A percentile compares a stretch with the other conserved stretches of the same genome.
phyloP scores from a whole-genome alignment of 2,888 invertebrate genomes.

The Clitarchus hookeri region DNA sequence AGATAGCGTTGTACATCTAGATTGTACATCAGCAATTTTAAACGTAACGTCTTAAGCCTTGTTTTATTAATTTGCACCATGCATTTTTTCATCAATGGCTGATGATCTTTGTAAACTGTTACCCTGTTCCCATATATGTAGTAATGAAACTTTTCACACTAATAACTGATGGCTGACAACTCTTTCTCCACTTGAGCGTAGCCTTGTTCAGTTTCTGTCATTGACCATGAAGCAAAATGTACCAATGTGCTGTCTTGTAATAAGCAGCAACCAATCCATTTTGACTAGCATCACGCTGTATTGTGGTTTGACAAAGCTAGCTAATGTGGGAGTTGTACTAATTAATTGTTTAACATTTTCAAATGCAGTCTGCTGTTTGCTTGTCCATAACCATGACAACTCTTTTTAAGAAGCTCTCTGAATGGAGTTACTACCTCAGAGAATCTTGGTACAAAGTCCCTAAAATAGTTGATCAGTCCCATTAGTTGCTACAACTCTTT shows the following conservation, averaged over 20 bases:
- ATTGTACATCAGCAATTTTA: not conserved
- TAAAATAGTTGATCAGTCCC: not conserved
- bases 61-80: not conserved
- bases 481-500: not conserved
- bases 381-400: not conserved
- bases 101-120: not conserved
- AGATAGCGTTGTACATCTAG: not conserved
- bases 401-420: not conserved
- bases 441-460: not conserved
- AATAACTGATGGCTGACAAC: not conserved
- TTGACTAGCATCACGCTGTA: not conserved
- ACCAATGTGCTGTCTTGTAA: not conserved
- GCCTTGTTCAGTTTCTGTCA: not conserved
- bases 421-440: slow-evolving; percentile 5
- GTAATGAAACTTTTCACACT: not conserved
- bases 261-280: not conserved
- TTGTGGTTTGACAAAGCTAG: not conserved
- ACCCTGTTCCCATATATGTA: not conserved
- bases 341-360: not conserved
- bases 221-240: not conserved
- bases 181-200: not conserved
- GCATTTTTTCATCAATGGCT: not conserved
- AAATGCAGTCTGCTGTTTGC: not conserved
- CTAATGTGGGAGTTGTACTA: no score
- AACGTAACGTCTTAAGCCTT: not conserved